phyloP scores from a whole-genome alignment of 2,113 vertebrate genomes.

The Podiceps cristatus region DNA sequence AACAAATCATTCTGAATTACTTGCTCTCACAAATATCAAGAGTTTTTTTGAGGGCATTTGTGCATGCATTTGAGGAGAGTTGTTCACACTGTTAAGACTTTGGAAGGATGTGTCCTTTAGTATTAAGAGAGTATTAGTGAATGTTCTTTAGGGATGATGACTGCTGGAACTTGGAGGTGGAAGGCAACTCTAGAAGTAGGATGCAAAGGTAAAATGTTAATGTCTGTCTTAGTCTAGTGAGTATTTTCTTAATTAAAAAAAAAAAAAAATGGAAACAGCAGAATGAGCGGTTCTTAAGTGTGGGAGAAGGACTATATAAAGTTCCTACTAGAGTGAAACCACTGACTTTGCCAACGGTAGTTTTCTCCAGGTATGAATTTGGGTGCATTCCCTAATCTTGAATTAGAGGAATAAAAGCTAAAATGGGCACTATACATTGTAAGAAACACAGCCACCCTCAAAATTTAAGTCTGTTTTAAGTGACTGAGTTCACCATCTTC shows the following conservation, averaged over 20 bases:
- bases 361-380: background rate
- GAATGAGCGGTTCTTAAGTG: background rate
- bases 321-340: background rate
- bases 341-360: background rate
- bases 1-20: constrained; percentile 58
- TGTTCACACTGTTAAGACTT: background rate
- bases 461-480: background rate
- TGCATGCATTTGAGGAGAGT: background rate
- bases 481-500: background rate
- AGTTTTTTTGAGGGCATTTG: background rate
- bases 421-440: background rate
- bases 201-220: background rate
- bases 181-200: background rate
- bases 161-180: background rate
- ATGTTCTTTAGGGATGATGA: background rate
- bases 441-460: background rate
- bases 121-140: background rate
- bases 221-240: background rate
- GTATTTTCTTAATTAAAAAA: background rate
- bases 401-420: background rate
- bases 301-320: background rate
- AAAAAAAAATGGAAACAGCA: background rate
- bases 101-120: background rate
- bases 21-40: background rate
- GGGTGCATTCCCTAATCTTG: background rate